phyloP scores from a whole-genome alignment of 2,888 invertebrate species.

The Candidula unifasciata region DNA sequence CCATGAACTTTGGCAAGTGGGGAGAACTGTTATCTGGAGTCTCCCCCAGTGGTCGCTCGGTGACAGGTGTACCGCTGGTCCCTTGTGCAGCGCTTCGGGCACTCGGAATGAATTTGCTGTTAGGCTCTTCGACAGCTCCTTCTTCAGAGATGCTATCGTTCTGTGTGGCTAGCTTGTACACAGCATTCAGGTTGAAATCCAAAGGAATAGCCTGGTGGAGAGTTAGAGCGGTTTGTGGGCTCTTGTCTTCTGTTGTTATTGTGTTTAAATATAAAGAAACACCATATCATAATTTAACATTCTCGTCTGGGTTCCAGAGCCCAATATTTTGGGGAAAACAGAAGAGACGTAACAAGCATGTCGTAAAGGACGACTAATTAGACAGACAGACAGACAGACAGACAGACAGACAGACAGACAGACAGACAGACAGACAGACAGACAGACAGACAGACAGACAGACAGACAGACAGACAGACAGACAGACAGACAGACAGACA shows the following conservation, averaged over 20 bases:
- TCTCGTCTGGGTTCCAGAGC: too few species aligned
- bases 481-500: too few species aligned
- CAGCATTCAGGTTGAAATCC: conserved; percentile 46
- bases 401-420: too few species aligned
- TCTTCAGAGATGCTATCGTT: conserved; percentile 19
- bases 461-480: too few species aligned
- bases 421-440: too few species aligned
- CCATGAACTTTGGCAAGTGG: background rate
- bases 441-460: too few species aligned
- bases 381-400: too few species aligned
- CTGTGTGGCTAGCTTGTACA: conserved; percentile 29
- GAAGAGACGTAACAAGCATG: too few species aligned
- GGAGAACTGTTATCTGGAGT: background rate
- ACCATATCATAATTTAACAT: too few species aligned
- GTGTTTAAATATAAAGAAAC: too few species aligned
- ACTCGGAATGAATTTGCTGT: background rate
- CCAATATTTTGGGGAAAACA: too few species aligned
- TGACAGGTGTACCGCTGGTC: background rate
- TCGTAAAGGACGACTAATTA: too few species aligned
- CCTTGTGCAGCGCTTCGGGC: background rate
- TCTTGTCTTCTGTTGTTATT: background rate
- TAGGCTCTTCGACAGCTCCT: background rate
- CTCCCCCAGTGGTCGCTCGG: background rate
- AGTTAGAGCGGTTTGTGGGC: background rate
- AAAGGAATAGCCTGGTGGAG: conserved; percentile 19